Evolutionary conservation across 1,140 invertebrate species (phyloP).

Genomic region (Prorops nasuta): DNA sequence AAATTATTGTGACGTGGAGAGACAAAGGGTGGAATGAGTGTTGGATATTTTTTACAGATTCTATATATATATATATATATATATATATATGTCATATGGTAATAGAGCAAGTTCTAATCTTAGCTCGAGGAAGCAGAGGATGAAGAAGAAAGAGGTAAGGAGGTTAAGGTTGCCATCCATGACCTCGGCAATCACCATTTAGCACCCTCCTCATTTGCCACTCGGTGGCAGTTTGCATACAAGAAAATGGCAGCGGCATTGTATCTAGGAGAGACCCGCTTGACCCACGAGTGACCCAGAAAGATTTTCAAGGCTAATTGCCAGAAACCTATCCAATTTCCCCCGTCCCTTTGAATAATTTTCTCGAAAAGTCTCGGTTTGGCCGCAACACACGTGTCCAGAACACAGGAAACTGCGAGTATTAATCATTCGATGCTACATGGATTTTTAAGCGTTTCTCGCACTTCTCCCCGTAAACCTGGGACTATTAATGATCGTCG

Average conservation of each 20-base stretch:
- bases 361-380: not conserved
- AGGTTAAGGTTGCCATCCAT: conserved; percentile 39
- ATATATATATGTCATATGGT: too few species aligned
- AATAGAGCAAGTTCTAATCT: too few species aligned
- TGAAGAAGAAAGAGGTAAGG: conserved; percentile 35
- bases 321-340: not conserved
- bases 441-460: not conserved
- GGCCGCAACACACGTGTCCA: too few species aligned
- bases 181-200: conserved; percentile 29
- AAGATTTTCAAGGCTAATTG: not conserved
- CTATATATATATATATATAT: too few species aligned
- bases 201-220: conserved; percentile 21
- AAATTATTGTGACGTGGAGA: too few species aligned
- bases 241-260: too few species aligned
- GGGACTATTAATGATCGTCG: too few species aligned
- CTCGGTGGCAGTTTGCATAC: conserved; percentile 9
- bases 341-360: not conserved
- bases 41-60: too few species aligned
- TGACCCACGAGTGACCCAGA: not conserved
- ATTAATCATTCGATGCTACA: too few species aligned
- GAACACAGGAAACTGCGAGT: too few species aligned
- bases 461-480: not conserved
- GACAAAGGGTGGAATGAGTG: too few species aligned
- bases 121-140: too few species aligned
- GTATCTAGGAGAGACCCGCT: not conserved